These are phyloP conservation scores for Karalla daura DNA, from an alignment of 2,797 vertebrate species.

Conservation along the genomic window DNA sequence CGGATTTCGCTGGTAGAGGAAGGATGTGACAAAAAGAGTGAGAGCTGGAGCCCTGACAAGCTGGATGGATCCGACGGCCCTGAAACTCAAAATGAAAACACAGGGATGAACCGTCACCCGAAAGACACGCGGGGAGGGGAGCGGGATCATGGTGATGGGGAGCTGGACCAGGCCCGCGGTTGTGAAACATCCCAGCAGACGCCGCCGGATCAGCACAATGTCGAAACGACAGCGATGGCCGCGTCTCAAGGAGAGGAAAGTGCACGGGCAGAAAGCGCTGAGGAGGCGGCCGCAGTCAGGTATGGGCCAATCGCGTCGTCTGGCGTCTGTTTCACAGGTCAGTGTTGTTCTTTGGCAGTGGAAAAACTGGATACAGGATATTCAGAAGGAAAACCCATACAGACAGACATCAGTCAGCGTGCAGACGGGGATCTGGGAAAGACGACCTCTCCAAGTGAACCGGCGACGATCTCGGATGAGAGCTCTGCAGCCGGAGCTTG, in stretches of 20 bases:
- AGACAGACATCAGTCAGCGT: conserved; percentile 26
- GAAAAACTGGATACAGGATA: conserved; percentile 24
- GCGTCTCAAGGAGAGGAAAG: conserved; percentile 45
- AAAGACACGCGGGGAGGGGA: conserved; percentile 37
- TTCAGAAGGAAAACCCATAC: conserved; percentile 24
- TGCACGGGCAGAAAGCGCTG: conserved; percentile 27
- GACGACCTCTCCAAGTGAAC: conserved; percentile 1
- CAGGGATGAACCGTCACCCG: conserved; percentile 34
- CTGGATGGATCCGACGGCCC: conserved; percentile 46
- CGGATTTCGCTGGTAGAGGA: conserved; percentile 30
- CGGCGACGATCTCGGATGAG: conserved; percentile 22
- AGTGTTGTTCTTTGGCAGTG: conserved; percentile 28
- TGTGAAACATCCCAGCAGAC: conserved; percentile 64
- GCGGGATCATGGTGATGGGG: conserved; percentile 25
- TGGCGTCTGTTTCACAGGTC: conserved; percentile 50
- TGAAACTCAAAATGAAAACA: conserved; percentile 50
- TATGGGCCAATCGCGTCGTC: conserved; percentile 18
- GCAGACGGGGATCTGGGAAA: conserved; percentile 27
- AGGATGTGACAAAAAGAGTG: conserved; percentile 34
- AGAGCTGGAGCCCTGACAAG: conserved; percentile 27
- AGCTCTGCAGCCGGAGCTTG: conserved; percentile 10
- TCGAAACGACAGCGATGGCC: conserved; percentile 42
- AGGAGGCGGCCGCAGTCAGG: conserved; percentile 27
- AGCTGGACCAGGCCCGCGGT: conserved; percentile 39
- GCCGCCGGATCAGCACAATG: conserved; percentile 37